phyloP scores from a whole-genome alignment of 2,888 invertebrate species.

The Athrips mouffetella region DNA sequence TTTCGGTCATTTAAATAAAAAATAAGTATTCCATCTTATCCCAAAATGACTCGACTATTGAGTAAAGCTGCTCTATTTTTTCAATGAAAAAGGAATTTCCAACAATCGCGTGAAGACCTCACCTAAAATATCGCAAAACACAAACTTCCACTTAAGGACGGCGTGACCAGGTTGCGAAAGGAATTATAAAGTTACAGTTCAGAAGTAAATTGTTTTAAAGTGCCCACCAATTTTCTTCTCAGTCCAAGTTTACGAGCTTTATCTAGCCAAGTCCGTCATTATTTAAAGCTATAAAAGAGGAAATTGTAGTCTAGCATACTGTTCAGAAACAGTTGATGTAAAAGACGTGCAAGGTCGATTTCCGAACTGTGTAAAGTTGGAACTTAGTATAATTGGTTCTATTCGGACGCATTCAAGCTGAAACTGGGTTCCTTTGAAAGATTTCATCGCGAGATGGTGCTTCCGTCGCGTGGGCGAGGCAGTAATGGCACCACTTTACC shows the following conservation, averaged over 20 bases:
- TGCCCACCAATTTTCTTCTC: background rate
- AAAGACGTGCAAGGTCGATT: slow-evolving; percentile 1
- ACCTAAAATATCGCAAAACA: background rate
- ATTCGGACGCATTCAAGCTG: slow-evolving; percentile 59
- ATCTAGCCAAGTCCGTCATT: background rate
- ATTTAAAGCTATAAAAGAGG: background rate
- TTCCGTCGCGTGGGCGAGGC: slow-evolving; percentile 34
- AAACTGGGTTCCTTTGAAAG: slow-evolving; percentile 64
- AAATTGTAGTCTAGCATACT: background rate
- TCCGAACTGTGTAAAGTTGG: slow-evolving; percentile 10
- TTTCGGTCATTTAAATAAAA: too few relatives aligned
- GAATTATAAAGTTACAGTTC: background rate
- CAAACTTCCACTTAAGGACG: background rate
- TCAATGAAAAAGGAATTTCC: background rate
- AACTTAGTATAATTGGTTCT: slow-evolving; percentile 47
- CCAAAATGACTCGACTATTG: too few relatives aligned
- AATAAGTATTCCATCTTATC: too few relatives aligned
- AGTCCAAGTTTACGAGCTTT: background rate
- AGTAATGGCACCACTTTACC: slow-evolving; percentile 75
- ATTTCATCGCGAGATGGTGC: slow-evolving; percentile 46
- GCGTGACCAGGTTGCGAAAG: background rate
- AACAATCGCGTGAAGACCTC: background rate
- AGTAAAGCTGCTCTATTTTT: too few relatives aligned
- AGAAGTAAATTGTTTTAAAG: background rate
- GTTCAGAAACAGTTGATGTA: background rate